A percentile compares a stretch with the other conserved stretches of the same genome.
Evolutionary conservation across 1,140 invertebrate species (phyloP).

Genomic region (Drosophila sproati): DNA sequence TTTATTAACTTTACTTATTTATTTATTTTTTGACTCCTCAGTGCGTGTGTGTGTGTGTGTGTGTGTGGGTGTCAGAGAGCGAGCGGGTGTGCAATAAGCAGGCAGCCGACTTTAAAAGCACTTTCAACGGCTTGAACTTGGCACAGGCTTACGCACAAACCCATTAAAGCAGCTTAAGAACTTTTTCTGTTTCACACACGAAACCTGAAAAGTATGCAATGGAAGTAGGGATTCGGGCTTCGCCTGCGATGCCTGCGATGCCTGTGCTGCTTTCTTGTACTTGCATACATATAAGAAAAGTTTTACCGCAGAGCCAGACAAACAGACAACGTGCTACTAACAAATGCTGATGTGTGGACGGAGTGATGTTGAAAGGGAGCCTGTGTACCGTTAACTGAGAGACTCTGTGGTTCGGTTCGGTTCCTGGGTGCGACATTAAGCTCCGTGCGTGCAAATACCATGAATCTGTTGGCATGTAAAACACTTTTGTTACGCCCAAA

Average conservation of each 20-base stretch:
- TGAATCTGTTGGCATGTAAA: conserved; percentile 82
- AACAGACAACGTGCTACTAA: conserved; percentile 78
- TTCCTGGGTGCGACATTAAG: conserved; percentile 72
- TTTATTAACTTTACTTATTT: conserved; percentile 75
- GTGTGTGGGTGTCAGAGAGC: not conserved
- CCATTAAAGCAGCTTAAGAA: conserved; percentile 80
- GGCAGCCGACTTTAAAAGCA: conserved; percentile 75
- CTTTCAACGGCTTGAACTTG: conserved; percentile 81
- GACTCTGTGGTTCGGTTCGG: not conserved
- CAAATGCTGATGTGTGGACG: conserved; percentile 57
- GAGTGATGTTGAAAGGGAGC: conserved; percentile 4
- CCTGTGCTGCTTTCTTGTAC: conserved; percentile 9
- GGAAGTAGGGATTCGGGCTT: conserved; percentile 31
- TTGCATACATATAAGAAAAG: conserved; percentile 74
- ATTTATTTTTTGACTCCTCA: conserved; percentile 65
- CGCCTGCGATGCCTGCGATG: not conserved
- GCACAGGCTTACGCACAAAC: conserved; percentile 72
- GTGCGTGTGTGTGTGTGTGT: conserved; percentile 2
- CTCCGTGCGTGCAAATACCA: conserved; percentile 81
- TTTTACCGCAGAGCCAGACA: conserved; percentile 78
- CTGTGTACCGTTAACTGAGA: conserved; percentile 6
- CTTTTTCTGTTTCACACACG: conserved; percentile 60
- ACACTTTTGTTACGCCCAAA: conserved; percentile 81
- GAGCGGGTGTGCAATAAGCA: conserved; percentile 30
- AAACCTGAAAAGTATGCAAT: conserved; percentile 78